Conservation (phyloP, 2,113 vertebrate species). For the Periophthalmodon schlosseri region DNA sequence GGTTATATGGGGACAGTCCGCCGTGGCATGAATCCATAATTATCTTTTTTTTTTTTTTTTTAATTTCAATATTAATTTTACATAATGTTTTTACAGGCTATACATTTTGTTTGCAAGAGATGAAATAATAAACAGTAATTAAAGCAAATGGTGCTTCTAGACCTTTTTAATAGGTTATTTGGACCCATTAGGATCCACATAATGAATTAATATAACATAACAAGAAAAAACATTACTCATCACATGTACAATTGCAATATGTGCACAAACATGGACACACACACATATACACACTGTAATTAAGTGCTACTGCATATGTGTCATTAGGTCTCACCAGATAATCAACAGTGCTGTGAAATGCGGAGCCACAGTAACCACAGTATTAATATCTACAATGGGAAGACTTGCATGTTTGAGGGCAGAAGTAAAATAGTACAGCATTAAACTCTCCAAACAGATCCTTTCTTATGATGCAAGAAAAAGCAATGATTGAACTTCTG, state of each 20-base stretch:
- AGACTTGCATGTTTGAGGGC: neutral
- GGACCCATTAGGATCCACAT: neutral
- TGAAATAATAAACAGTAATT: too few relatives aligned
- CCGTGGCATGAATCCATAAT: neutral
- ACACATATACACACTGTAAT: too few relatives aligned
- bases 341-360: slow-evolving; percentile 18
- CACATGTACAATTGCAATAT: too few relatives aligned
- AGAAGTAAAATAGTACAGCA: neutral
- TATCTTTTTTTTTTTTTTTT: too few relatives aligned
- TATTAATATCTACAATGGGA: slow-evolving; percentile 4
- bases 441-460: neutral
- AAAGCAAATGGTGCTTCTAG: too few relatives aligned
- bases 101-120: too few relatives aligned
- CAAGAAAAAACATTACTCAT: too few relatives aligned
- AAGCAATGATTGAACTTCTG: neutral
- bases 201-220: neutral
- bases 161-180: neutral
- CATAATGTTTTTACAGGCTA: too few relatives aligned
- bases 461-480: neutral
- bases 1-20: neutral
- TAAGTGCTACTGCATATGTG: too few relatives aligned
- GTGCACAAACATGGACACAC: too few relatives aligned
- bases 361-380: neutral
- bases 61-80: too few relatives aligned
- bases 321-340: too few relatives aligned